Evolutionary conservation across 2,888 invertebrate genomes (phyloP).

Genomic region (Perithous albicinctus): DNA sequence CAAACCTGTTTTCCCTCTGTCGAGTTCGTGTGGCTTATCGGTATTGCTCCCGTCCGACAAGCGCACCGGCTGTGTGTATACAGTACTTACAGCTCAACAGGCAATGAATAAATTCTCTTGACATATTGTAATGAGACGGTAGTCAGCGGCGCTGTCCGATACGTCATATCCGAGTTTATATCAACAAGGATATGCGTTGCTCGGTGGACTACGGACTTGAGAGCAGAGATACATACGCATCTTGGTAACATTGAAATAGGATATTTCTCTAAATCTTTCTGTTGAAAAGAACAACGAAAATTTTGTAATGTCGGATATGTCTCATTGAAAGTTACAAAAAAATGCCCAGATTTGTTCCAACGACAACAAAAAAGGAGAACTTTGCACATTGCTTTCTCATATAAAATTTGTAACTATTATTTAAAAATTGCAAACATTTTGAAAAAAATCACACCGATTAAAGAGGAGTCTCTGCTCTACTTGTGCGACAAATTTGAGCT

Average conservation of each 20-base stretch:
- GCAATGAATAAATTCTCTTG: constrained; percentile 56
- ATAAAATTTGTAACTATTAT: no score
- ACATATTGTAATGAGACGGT: constrained; percentile 56
- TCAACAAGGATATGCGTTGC: constrained; percentile 39
- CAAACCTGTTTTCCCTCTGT: constrained; percentile 62
- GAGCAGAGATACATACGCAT: not conserved
- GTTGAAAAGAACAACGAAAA: no score
- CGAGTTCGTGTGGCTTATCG: constrained; percentile 62
- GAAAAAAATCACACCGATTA: no score
- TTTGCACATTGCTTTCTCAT: no score
- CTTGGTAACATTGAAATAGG: not conserved
- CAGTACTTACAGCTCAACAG: constrained; percentile 31
- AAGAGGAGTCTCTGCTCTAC: no score
- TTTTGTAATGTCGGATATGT: no score
- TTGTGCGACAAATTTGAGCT: no score
- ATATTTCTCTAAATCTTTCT: no score
- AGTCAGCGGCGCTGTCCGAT: constrained; percentile 32
- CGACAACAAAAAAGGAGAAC: no score
- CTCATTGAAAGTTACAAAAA: no score
- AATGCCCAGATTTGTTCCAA: no score
- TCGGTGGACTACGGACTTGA: constrained; percentile 1
- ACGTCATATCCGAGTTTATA: constrained; percentile 25
- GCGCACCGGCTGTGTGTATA: constrained; percentile 51
- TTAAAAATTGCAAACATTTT: no score
- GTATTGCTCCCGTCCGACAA: constrained; percentile 1